Percentiles rank a stretch among this genome's conserved stretches.
Conservation (phyloP, 2,797 vertebrate species). For the Eospalax fontanierii region DNA sequence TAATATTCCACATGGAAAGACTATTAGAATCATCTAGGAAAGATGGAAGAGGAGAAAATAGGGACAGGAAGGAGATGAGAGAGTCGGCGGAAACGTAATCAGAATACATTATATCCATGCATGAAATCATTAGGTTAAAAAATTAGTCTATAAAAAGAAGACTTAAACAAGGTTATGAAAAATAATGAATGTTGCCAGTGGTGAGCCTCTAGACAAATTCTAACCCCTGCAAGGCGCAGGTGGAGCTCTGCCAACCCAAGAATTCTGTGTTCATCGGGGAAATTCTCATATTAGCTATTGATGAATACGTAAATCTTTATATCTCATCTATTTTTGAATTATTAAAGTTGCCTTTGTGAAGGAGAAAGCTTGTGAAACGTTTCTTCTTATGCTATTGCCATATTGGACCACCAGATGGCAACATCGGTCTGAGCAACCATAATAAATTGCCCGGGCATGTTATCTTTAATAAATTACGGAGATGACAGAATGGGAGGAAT, state of each 20-base stretch:
- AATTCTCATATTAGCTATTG: constrained; percentile 73
- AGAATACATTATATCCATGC: neutral
- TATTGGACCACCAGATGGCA: constrained; percentile 24
- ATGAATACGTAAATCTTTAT: constrained; percentile 78
- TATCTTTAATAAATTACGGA: neutral
- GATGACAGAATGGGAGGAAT: neutral
- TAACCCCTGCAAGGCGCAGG: neutral
- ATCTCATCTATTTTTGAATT: constrained; percentile 81
- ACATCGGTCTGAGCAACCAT: neutral
- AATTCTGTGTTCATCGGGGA: constrained; percentile 54
- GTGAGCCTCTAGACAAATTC: constrained; percentile 29
- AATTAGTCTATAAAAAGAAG: neutral
- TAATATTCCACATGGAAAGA: neutral
- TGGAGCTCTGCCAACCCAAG: neutral
- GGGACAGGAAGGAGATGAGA: neutral
- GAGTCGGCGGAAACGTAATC: neutral
- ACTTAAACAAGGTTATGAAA: neutral
- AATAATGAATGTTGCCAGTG: neutral
- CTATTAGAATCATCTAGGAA: neutral
- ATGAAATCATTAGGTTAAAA: neutral
- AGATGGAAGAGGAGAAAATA: too few species aligned
- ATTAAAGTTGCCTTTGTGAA: constrained; percentile 72
- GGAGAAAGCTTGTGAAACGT: neutral
- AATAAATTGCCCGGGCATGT: fast-evolving
- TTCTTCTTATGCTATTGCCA: neutral